Evolutionary conservation across 2,113 vertebrate genomes (phyloP), one percentile per base, ranked within the genome.

Genomic region (Alligator mississippiensis): DNA sequence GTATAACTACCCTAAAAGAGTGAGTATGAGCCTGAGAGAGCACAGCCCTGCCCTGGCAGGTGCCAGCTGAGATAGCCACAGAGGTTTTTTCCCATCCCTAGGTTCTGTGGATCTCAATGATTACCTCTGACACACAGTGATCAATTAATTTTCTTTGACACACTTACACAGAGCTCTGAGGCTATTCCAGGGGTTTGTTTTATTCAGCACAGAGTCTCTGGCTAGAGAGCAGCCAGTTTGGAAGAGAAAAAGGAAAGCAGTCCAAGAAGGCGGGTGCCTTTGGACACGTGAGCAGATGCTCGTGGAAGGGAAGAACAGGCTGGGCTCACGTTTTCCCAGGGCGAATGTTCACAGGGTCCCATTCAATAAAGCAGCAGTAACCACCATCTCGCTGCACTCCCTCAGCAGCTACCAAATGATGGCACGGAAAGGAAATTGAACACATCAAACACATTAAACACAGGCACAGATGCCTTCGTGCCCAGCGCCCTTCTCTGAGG

Each of bases 381-480:
- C 94, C 95, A 92, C 93, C 88, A 92, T 95, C 86, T 90, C 91
- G 86, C 84, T 86, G 86, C 91, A 83, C 82, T 97, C 96, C 95
- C 97, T 89, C 64, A 78, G 3, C 89, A 84, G 94, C 92, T 89
- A 93, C 93, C 90, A 96, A 97, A 83, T 90, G 78, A 90, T 90
- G 76, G 92, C 91, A 91, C 68, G 77, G 96, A 96, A 88, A 96
- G 95, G 96, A 97, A 97, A 97, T 96, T 95, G 94, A 95, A 88
- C 91, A 87, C 93, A 96, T 97, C 97, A 97, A 97, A 96, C 94
- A 94, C 54, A 96, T 97, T 97, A 97, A 97, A 96, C 94, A 93
- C 54, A 27, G 63, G 25, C 88, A 66, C 93, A 93, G 94, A 96
- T 85, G 90, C 93, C 79, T 93, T 84, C 70, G 88, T 83, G 90